phyloP scores from a whole-genome alignment of 2,113 vertebrate species.

The Pyxicephalus adspersus region DNA sequence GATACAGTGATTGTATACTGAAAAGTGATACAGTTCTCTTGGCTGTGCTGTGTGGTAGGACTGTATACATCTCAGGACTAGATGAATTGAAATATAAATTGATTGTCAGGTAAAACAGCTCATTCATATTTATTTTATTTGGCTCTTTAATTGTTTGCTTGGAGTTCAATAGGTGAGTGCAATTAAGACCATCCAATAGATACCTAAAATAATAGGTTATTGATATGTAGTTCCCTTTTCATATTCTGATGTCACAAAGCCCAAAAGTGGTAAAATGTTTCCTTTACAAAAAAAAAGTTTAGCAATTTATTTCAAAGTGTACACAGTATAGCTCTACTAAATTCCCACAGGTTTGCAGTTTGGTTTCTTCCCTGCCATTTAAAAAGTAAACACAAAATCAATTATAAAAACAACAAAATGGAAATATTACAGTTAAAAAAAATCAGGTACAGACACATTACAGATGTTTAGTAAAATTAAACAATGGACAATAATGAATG shows the following conservation, averaged over 20 bases:
- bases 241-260: not conserved
- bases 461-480: slow-evolving; percentile 1
- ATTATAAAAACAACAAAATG: not conserved
- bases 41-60: no score
- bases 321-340: not conserved
- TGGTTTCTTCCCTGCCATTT: not conserved
- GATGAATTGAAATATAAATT: no score
- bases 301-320: not conserved
- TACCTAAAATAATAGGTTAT: no score
- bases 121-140: no score
- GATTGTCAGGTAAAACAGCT: no score
- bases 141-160: no score
- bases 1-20: no score
- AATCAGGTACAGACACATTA: not conserved
- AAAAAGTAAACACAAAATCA: not conserved
- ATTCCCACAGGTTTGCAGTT: not conserved
- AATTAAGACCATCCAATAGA: no score
- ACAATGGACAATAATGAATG: not conserved
- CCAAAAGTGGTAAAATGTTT: not conserved
- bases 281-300: not conserved
- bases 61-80: no score
- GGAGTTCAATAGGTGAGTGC: no score
- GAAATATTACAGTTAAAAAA: not conserved
- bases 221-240: no score
- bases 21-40: no score